Percentiles rank a stretch among this genome's conserved stretches.
Conservation (phyloP, 2,888 invertebrate species). For the Drosophila pseudotakahashii region DNA sequence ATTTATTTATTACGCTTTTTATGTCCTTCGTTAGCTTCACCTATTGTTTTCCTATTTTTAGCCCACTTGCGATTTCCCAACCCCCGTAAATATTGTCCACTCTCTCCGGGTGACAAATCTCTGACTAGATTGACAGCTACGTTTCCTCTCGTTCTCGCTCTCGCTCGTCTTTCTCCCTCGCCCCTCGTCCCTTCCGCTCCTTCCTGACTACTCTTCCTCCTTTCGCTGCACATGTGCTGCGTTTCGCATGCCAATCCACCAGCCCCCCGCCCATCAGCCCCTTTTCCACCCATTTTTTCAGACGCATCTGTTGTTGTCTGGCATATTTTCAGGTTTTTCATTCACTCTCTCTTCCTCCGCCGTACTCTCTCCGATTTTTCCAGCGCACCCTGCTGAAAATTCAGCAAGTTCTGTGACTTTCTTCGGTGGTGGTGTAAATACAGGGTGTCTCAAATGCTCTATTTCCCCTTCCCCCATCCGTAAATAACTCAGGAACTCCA, state of each 20-base stretch:
- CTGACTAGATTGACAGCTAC: constrained; percentile 58
- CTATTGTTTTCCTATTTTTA: background rate
- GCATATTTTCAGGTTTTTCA: constrained; percentile 63
- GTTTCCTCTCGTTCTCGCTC: constrained; percentile 1
- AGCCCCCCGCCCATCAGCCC: constrained; percentile 25
- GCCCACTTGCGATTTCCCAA: constrained; percentile 25
- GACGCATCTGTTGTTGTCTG: constrained; percentile 55
- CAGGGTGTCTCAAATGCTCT: constrained; percentile 48
- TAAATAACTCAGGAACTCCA: constrained; percentile 40
- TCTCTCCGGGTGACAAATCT: constrained; percentile 59
- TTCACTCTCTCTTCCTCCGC: constrained; percentile 33
- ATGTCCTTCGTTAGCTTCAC: background rate
- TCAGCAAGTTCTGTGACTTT: constrained; percentile 42
- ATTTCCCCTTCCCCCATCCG: constrained; percentile 21
- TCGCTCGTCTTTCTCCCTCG: background rate
- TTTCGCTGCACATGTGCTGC: constrained; percentile 65
- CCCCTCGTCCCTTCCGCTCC: background rate
- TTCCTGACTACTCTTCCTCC: constrained; percentile 22
- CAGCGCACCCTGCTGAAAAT: constrained; percentile 66
- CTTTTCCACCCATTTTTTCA: constrained; percentile 12
- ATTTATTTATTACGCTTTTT: background rate
- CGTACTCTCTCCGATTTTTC: constrained; percentile 43
- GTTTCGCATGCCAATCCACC: constrained; percentile 57
- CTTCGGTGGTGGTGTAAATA: constrained; percentile 40
- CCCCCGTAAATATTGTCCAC: constrained; percentile 28